Percentiles rank a stretch among this genome's conserved stretches.
Evolutionary conservation across 2,888 invertebrate species (phyloP).

Genomic region (Noctua comes): DNA sequence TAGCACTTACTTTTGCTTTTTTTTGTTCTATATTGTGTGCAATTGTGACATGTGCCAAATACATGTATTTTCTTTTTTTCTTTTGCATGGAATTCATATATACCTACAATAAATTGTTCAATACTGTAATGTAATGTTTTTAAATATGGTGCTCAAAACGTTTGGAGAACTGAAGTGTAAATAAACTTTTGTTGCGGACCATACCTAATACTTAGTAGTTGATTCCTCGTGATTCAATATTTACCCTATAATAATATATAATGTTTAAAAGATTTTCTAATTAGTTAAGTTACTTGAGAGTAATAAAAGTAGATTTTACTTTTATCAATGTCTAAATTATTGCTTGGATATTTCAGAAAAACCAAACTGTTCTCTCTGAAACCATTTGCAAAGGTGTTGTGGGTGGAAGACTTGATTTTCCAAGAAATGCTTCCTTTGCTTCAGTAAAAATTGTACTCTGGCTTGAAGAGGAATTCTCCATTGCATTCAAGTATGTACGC

Average conservation of each 20-base stretch:
- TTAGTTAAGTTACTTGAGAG: not conserved
- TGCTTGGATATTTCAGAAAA: slow-evolving; percentile 85
- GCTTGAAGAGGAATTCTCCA: slow-evolving; percentile 96
- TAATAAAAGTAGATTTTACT: not conserved
- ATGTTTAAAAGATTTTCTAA: not conserved
- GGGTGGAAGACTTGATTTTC: slow-evolving; percentile 95
- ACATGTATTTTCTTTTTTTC: no score
- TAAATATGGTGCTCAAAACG: not conserved
- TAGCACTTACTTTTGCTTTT: not conserved
- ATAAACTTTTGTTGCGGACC: not conserved
- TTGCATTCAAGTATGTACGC: slow-evolving; percentile 92
- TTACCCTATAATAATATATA: not conserved
- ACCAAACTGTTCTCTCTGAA: slow-evolving; percentile 94
- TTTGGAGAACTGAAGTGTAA: not conserved
- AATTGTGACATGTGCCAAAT: no score
- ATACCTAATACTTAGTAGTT: not conserved
- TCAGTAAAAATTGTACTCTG: slow-evolving; percentile 95
- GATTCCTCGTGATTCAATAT: not conserved
- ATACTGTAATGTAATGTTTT: not conserved
- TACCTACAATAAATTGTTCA: not conserved
- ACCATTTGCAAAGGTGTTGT: slow-evolving; percentile 94
- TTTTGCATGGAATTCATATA: not conserved
- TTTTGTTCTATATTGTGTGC: no score
- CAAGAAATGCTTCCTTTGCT: slow-evolving; percentile 95
- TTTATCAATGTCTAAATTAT: not conserved